Evolutionary conservation across 2,113 vertebrate genomes (phyloP).

Genomic region (Hippocampus mohnikei): DNA sequence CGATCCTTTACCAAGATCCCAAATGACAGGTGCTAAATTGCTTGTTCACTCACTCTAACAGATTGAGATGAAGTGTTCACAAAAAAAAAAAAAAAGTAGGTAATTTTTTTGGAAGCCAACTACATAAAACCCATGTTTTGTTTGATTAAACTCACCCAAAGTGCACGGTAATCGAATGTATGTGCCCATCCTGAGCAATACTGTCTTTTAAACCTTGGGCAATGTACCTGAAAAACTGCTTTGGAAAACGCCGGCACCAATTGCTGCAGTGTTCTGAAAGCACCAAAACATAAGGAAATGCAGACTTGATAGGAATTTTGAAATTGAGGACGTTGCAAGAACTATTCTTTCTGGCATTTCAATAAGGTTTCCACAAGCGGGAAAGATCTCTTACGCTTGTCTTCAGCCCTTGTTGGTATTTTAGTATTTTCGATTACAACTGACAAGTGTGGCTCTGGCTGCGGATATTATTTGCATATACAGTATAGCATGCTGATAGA

Average conservation of each 20-base stretch:
- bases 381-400: conserved; percentile 32
- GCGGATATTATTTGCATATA: conserved; percentile 38
- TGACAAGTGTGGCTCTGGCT: conserved; percentile 45
- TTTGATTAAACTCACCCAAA: neutral
- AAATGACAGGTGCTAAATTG: neutral
- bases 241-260: neutral
- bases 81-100: neutral
- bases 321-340: neutral
- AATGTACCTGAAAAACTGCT: neutral
- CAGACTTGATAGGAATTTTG: neutral
- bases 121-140: neutral
- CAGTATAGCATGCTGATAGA: conserved; percentile 32
- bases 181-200: no score
- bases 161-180: neutral
- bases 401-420: conserved; percentile 29
- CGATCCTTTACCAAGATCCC: neutral
- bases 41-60: neutral
- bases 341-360: neutral
- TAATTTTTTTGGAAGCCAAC: neutral
- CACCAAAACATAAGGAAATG: neutral
- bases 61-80: neutral
- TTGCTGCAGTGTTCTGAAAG: neutral
- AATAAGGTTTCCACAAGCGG: neutral
- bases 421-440: conserved; percentile 19
- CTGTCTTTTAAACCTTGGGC: neutral